Evolutionary conservation across 2,113 vertebrate genomes (phyloP).

Genomic region (Poecile atricapillus): DNA sequence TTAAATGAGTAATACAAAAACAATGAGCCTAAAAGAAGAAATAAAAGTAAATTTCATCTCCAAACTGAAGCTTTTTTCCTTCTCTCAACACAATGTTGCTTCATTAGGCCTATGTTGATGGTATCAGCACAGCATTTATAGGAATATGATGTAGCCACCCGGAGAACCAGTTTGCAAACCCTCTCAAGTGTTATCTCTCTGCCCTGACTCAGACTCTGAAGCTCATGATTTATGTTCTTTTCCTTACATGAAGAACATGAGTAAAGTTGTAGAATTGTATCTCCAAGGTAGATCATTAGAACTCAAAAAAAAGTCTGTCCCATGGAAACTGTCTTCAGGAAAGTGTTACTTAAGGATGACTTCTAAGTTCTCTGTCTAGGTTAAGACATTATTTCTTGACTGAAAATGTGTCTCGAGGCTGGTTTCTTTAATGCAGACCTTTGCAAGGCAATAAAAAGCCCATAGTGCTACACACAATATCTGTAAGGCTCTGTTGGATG

Average conservation of each 20-base stretch:
- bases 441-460: background rate
- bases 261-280: background rate
- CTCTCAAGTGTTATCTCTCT: background rate
- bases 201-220: background rate
- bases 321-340: background rate
- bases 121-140: background rate
- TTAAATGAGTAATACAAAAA: background rate
- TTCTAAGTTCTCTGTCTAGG: background rate
- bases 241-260: background rate
- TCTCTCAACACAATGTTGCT: background rate
- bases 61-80: background rate
- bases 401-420: background rate
- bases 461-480: accelerated
- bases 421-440: background rate
- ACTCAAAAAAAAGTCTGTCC: background rate
- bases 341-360: background rate
- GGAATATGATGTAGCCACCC: background rate
- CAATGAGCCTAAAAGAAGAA: background rate
- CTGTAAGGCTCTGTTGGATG: background rate
- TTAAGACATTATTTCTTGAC: background rate
- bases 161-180: background rate
- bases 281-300: background rate
- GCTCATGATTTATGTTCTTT: background rate
- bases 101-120: background rate
- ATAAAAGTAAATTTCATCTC: background rate